These are phyloP conservation scores for Stegodyphus mimosarum DNA, from an alignment of 1,140 invertebrate genomes.

Conservation along the genomic window DNA sequence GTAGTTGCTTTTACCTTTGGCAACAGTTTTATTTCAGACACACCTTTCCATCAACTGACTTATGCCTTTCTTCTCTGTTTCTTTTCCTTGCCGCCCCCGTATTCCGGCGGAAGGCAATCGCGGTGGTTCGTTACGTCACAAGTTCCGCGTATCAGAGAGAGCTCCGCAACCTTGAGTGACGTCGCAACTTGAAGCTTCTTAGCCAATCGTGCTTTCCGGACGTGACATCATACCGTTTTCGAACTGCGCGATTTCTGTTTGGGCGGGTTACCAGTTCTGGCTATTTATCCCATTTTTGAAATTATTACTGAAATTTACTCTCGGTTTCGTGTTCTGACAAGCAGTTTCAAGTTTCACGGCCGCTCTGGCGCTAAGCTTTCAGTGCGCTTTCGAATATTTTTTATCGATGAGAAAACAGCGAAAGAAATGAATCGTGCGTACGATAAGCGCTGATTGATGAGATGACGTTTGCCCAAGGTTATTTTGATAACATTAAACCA, in stretches of 20 bases:
- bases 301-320: no score
- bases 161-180: conserved; percentile 46
- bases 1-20: conserved; percentile 12
- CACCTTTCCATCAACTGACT: conserved; percentile 7
- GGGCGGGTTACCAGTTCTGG: not conserved
- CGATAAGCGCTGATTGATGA: no score
- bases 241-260: not conserved
- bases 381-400: no score
- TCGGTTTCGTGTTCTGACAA: no score
- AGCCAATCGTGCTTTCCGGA: conserved; percentile 17
- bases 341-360: no score
- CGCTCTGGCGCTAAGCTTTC: no score
- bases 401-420: no score
- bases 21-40: conserved; percentile 18
- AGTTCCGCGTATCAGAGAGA: conserved; percentile 46
- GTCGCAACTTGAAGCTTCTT: conserved; percentile 1
- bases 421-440: no score
- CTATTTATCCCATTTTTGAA: no score
- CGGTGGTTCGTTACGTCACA: conserved; percentile 52
- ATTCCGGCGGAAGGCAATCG: conserved; percentile 44
- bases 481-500: no score
- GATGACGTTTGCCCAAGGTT: no score
- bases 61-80: not conserved
- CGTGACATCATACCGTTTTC: conserved; percentile 18
- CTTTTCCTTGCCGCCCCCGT: conserved; percentile 18